Base-by-base conservation (phyloP, 2,113 vertebrate genomes). In the Leiothrix lutea region DNA sequence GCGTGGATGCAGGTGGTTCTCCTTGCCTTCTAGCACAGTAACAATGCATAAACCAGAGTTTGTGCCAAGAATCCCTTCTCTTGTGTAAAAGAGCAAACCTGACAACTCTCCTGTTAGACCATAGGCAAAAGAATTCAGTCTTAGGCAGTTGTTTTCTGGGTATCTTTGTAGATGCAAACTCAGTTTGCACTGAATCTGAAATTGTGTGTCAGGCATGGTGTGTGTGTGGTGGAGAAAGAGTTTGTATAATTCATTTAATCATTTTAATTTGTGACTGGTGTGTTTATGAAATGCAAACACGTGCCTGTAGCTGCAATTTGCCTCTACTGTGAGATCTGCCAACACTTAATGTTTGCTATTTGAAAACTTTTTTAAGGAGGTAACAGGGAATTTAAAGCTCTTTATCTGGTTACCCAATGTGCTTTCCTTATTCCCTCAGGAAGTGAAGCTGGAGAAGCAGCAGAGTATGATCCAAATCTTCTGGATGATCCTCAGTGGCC, bases 401-500 rank as follows among this genome's bases (percentile, higher is more conserved):
- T n/a, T 18, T 33, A 6, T 90, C 48, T 80, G 48, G 33, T 75
- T 35, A 42, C 53, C 50, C 48, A 26, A 1, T n/a, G 51, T 73
- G 42, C n/a, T 66, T 88, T 91, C 42, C 29, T 77, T 12, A 3
- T 95, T 80, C 84, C 44, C 75, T 23, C 94, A 99, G 99, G 99
- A 94, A 86, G 75, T 1, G 98, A 98, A 19, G 75, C 51, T 5
- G 99, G 98, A 12, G 99, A 99, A 12, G 38, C 97, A 6, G 26
- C 96, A 14, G 99, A 99, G 56, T 99, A 99, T 56, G 99, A 99
- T 95, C 99, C 99, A 14, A 98, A 99, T 97, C 96, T 99, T 80
- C 98, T 99, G 92, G 99, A 99, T 42, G 99, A 99, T 96, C 99
- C 99, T 16, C 99, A 99, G 91, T 99, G 99, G 99, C 99, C 99